Conservation (phyloP, 2,888 invertebrate genomes). For the Nephrocerus scutellatus region DNA sequence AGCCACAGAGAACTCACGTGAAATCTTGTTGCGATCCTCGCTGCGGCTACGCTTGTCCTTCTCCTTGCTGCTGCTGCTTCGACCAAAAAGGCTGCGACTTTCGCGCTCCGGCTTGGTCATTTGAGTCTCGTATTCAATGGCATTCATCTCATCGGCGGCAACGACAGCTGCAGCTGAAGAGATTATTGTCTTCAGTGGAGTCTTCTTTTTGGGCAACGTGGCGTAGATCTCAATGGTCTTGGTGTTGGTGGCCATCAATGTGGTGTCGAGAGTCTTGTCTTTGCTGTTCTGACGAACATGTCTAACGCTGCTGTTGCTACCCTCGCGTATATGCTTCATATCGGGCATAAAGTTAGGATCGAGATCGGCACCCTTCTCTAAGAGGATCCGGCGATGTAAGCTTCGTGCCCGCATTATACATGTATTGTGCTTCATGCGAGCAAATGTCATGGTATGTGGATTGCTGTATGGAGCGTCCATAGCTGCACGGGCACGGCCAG, state of each 20-base stretch:
- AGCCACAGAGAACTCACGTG: constrained; percentile 64
- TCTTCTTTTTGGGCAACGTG: constrained; percentile 81
- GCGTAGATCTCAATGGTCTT: constrained; percentile 86
- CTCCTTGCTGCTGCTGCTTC: constrained; percentile 58
- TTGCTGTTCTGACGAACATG: constrained; percentile 69
- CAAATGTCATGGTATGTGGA: constrained; percentile 81
- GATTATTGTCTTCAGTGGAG: constrained; percentile 53
- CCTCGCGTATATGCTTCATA: constrained; percentile 64
- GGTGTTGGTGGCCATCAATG: too few relatives aligned
- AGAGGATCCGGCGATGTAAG: constrained; percentile 71
- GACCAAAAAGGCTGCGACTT: constrained; percentile 59
- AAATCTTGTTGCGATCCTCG: constrained; percentile 74
- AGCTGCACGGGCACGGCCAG: constrained; percentile 78
- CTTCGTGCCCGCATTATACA: constrained; percentile 87
- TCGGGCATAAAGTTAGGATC: constrained; percentile 51
- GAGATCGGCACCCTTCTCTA: constrained; percentile 55
- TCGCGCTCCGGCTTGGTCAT: constrained; percentile 58
- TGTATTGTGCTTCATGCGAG: constrained; percentile 89
- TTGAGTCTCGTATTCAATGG: constrained; percentile 60
- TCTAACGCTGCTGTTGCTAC: constrained; percentile 64
- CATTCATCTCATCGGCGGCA: constrained; percentile 54
- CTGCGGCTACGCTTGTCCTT: constrained; percentile 75
- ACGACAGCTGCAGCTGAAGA: constrained; percentile 49
- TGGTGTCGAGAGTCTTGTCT: constrained; percentile 56
- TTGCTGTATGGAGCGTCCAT: constrained; percentile 93